phyloP scores from a whole-genome alignment of 2,113 vertebrate genomes.

The Glaucomys volans region DNA sequence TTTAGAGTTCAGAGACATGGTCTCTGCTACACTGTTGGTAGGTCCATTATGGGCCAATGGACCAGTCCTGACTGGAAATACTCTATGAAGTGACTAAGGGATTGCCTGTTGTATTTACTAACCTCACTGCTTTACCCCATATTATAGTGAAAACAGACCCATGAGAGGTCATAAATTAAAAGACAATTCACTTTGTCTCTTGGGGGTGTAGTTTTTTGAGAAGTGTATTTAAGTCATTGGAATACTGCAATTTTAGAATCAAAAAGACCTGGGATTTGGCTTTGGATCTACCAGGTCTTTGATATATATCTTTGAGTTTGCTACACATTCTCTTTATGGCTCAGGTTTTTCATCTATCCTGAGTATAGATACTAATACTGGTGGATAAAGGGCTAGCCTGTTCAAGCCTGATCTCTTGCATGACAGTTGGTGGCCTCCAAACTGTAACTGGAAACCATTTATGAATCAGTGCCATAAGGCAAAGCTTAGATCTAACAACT shows the following conservation, averaged over 20 bases:
- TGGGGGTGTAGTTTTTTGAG: background rate
- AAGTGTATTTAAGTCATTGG: background rate
- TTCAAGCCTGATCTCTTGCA: background rate
- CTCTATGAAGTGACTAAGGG: background rate
- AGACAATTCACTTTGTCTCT: conserved; percentile 3
- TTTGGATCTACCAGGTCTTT: background rate
- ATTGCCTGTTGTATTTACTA: background rate
- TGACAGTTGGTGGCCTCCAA: background rate
- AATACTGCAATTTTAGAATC: background rate
- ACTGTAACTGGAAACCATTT: background rate
- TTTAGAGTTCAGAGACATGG: background rate
- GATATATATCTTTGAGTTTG: background rate
- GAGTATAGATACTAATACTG: background rate
- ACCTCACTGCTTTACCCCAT: background rate
- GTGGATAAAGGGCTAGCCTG: background rate
- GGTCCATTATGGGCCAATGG: background rate
- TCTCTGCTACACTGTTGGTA: background rate
- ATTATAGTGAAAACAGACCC: background rate
- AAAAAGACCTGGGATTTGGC: background rate
- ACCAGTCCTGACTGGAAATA: background rate
- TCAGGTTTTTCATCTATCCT: background rate
- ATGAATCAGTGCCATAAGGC: background rate
- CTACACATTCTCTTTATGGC: background rate
- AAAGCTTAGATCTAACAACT: background rate
- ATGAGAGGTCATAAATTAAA: background rate